phyloP scores from a whole-genome alignment of 2,888 invertebrate genomes.

The Drosophila formosana region DNA sequence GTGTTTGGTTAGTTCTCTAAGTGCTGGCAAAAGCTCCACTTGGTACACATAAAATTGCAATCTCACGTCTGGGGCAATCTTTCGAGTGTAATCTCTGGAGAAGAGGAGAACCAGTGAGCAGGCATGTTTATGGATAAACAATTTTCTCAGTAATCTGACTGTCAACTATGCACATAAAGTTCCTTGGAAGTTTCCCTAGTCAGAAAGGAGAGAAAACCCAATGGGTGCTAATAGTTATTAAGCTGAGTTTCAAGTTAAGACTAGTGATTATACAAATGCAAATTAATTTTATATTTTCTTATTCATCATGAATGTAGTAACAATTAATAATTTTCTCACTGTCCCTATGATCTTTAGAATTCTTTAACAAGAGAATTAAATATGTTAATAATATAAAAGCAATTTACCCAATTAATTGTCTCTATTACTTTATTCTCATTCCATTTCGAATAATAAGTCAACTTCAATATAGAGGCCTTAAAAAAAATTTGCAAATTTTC shows the following conservation, averaged over 20 bases:
- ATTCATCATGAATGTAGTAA: too few species aligned
- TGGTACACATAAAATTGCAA: slow-evolving; percentile 74
- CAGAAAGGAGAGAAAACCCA: neutral
- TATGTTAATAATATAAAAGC: too few species aligned
- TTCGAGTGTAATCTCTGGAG: slow-evolving; percentile 61
- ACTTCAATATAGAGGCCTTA: neutral
- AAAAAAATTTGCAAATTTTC: neutral
- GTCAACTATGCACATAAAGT: slow-evolving; percentile 21
- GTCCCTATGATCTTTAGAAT: too few species aligned
- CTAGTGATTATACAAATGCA: neutral
- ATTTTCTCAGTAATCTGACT: slow-evolving; percentile 61
- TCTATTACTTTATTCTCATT: neutral
- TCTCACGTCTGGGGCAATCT: slow-evolving; percentile 73
- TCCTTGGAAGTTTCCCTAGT: slow-evolving; percentile 10
- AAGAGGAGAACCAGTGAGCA: slow-evolving; percentile 13
- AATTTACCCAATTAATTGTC: too few species aligned
- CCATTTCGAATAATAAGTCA: too few species aligned
- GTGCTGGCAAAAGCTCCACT: slow-evolving; percentile 43
- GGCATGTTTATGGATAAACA: slow-evolving; percentile 49
- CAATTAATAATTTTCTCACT: too few species aligned
- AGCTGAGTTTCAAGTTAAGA: neutral
- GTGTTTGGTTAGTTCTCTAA: slow-evolving; percentile 13
- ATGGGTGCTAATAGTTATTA: neutral
- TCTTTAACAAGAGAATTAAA: too few species aligned
- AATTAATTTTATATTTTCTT: too few species aligned